phyloP scores from a whole-genome alignment of 1,140 invertebrate species.

The Helicorthomorpha holstii region DNA sequence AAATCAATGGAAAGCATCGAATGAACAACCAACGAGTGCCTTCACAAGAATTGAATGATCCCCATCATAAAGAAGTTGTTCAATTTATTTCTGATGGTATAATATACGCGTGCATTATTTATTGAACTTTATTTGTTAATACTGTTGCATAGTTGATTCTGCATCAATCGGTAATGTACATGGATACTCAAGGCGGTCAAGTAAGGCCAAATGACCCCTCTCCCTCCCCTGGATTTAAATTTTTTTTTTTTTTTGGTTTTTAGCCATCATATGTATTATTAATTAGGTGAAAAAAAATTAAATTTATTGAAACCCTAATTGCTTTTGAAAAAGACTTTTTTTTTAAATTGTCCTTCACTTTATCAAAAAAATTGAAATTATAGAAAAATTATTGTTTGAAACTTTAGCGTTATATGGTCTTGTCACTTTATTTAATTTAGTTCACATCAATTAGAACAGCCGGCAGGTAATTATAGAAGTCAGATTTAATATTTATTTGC shows the following conservation, averaged over 20 bases:
- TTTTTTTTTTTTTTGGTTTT: neutral
- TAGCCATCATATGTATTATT: neutral
- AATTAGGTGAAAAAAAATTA: neutral
- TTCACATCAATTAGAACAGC: too few relatives aligned
- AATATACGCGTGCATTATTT: slow-evolving; percentile 8
- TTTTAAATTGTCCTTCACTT: too few relatives aligned
- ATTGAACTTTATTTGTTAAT: neutral
- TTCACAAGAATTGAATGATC: slow-evolving; percentile 48
- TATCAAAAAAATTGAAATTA: too few relatives aligned
- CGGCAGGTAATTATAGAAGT: too few relatives aligned
- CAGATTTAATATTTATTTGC: too few relatives aligned
- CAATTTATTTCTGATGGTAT: slow-evolving; percentile 49
- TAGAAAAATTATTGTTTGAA: too few relatives aligned
- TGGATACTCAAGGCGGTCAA: neutral
- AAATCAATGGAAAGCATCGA: slow-evolving; percentile 40
- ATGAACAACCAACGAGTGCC: slow-evolving; percentile 34
- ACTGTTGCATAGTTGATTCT: neutral
- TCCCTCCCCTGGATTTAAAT: neutral
- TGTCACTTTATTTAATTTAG: too few relatives aligned
- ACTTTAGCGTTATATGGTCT: too few relatives aligned
- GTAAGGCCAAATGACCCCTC: too few relatives aligned
- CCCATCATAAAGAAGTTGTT: slow-evolving; percentile 53
- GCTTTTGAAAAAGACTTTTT: neutral
- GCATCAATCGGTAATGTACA: neutral
- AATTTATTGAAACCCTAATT: neutral